Base-by-base conservation (phyloP, 2,888 invertebrate species). In the Chrysomela aeneicollis region DNA sequence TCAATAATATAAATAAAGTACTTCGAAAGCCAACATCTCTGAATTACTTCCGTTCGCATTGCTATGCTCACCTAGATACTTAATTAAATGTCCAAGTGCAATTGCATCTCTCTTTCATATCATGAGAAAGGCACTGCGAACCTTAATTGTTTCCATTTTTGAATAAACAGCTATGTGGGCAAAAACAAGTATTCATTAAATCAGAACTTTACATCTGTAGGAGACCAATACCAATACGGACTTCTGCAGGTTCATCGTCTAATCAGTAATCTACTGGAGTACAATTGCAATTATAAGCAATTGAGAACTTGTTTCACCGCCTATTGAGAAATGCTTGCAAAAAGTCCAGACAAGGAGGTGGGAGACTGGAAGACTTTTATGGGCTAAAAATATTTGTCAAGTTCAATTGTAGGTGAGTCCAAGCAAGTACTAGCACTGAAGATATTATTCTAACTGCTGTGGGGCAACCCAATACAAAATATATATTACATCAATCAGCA, bases 61-160 rank as follows among this genome's bases (percentile, higher is more conserved):
- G 42, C 42, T 15, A 15, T 3, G 4, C n/a, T 42, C 42, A 42
- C 42, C 42, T 42, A 42, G 42, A 42, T 42, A 42, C 42, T 42
- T 15, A 42, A 42, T 42, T 42, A 42, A 42, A n/a, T 42, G 42
- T n/a, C 15, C 42, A 6, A 42, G 42, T 42, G 42, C 42, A 42
- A 8, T 42, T 42, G 42, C 42, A 42, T 42, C 42, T 42, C 42
- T 42, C 42, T 42, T 15, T 42, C 12, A 42, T 15, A n/a, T 42
- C 42, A 15, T 4, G 6, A 12, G n/a, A 15, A 42, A 42, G 42
- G 15, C 9, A 42, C 12, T 2, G n/a, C 42, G 12, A 42, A 15
- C n/a, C 26, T 57, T 57, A 46, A 57, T 57, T 57, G 57, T 46
- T 46, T 26, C 57, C 57, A 57, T 57, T 57, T 57, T 57, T 57